Base-by-base conservation (phyloP, 2,888 invertebrate genomes). In the Celastrina argiolus region DNA sequence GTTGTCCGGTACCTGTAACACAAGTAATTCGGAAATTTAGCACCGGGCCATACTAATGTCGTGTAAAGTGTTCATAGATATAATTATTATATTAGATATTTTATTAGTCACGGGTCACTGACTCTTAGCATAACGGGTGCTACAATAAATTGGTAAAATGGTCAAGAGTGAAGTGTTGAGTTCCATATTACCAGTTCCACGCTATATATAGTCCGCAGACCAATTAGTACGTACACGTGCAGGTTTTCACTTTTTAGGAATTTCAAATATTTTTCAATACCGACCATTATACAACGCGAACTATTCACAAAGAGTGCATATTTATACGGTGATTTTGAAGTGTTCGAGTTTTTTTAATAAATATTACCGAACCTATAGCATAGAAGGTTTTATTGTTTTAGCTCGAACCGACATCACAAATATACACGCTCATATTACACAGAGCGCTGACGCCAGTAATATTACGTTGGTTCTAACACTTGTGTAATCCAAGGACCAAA, bases 221-320 rank as follows among this genome's bases (percentile, higher is more conserved):
- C 45, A 45, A 45, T 45, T 45, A 45, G 18, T 45, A 2, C 16
- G 18, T 45, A 45, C 45, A 18, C 18, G 45, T 45, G 45, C 45
- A 18, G 18, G 10, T 45, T 45, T 39, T 2, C 10, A 39, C 39
- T 39, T 39, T 45, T 45, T 45, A 18, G 18, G 18, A 45, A 45
- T 45, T 45, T 45, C 45, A 45, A 18, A 45, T 45, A 45, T 45
- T 45, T 45, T 45, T 10, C 45, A 18, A 45, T 45, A 45, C 45
- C 7, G 18, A 18, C 18, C 45, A 18, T 18, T 45, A 45, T 45
- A 3, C 16, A 45, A 45, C 10, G 45, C 10, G 10, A 45, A 45
- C 45, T 45, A 45, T 45, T 45, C 18, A 45, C 45, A 45, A 45
- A 45, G 45, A 16, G 18, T 10, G 45, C 45, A 45, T 45, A 45